Conservation (phyloP, 2,797 vertebrate species). For the Petrocephalus schoutedeni region DNA sequence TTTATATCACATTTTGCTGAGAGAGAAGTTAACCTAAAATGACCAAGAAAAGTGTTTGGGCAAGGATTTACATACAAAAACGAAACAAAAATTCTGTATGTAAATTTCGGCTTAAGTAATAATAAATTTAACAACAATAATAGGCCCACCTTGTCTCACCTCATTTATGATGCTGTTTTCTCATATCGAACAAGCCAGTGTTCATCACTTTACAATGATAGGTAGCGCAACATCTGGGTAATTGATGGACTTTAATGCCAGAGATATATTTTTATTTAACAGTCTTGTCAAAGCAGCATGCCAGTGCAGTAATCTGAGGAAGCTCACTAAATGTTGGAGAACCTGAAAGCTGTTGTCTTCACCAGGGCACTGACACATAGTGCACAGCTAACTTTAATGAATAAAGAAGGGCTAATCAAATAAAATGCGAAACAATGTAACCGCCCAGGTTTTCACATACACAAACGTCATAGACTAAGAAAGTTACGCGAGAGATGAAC, state of each 20-base stretch:
- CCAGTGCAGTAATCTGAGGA: background rate
- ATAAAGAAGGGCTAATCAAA: background rate
- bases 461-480: background rate
- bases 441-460: background rate
- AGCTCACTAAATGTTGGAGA: background rate
- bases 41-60: background rate
- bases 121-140: background rate
- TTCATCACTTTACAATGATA: background rate
- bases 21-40: background rate
- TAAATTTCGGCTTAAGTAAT: background rate
- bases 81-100: background rate
- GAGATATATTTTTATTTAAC: conserved; percentile 15
- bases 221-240: background rate
- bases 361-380: background rate
- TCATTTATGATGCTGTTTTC: background rate
- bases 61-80: background rate
- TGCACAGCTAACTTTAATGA: background rate
- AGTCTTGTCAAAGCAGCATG: background rate
- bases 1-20: background rate
- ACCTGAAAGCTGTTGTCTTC: background rate
- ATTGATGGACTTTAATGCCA: background rate
- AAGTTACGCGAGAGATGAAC: background rate
- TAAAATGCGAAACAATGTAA: background rate
- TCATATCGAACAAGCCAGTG: background rate
- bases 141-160: background rate